Base-by-base conservation (phyloP, 2,113 vertebrate species). In the Zootoca vivipara region DNA sequence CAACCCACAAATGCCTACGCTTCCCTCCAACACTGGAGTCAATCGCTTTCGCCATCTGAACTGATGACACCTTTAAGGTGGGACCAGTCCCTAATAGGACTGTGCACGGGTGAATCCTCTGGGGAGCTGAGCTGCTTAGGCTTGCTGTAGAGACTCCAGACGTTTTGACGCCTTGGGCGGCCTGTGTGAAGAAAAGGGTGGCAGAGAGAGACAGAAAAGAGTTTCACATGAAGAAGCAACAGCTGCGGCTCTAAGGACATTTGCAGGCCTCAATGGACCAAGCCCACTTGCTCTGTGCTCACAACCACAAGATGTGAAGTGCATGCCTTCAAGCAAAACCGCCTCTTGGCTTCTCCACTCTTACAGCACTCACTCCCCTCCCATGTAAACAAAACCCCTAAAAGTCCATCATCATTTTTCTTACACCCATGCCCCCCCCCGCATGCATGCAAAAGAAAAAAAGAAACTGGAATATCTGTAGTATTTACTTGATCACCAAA, bases 61-160 rank as follows among this genome's bases (percentile, higher is more conserved):
- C 98, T 98, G 90, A 99, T 98, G 92, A 98, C 95, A 24, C 98
- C 98, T 4, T 90, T 94, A 87, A 98, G 96, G 67, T 97, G 96
- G 58, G 95, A 96, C 96, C 96, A 96, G 56, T 96, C 95, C 12
- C 94, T 89, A 7, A 92, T 4, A 81, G 85, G 12, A 46, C 91
- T 6, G 65, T 30, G 92, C 58, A 85, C 74, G 2, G 6, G 72
- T 0, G 94, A 90, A 0, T 92, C 92, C 1, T 89, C 88, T 7
- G 86, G 52, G 1, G 62, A 22, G 67, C 89, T 91, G 0, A 87
- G 26, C 38, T 83, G 92, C 78, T 3, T 69, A 9, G 20, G 65
- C 1, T 1, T 87, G 78, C 85, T 72, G 62, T 94, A 93, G 35
- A 95, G 94, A 83, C 95, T 95, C 95, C 96, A 96, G 40, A 93